Conservation (phyloP, 2,797 vertebrate species). For the Eulemur coronatus region DNA sequence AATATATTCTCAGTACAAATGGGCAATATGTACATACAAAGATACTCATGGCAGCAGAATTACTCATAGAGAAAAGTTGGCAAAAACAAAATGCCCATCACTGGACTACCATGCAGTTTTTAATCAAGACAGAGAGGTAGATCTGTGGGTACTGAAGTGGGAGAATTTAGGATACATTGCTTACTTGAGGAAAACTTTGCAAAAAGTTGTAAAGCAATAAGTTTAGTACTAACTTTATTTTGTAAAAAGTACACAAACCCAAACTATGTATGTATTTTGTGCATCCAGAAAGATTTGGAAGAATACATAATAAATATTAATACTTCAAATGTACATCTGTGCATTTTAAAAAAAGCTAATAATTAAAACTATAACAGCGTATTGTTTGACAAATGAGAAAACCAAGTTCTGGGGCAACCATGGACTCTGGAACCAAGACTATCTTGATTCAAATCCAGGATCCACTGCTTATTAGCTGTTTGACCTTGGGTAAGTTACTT, state of each 20-base stretch:
- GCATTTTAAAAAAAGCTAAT: neutral
- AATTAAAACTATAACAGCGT: neutral
- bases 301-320: neutral
- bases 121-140: neutral
- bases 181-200: neutral
- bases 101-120: neutral
- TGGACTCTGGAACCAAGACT: neutral
- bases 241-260: neutral
- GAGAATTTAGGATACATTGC: neutral
- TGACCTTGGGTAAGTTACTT: neutral
- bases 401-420: neutral
- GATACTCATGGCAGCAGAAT: neutral
- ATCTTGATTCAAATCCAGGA: neutral
- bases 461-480: neutral
- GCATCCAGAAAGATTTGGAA: conserved; percentile 15
- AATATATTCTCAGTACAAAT: neutral
- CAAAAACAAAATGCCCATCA: neutral
- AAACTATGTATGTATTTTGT: neutral
- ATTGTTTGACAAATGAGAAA: neutral
- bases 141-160: neutral
- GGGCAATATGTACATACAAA: neutral
- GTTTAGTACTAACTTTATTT: neutral
- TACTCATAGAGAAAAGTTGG: neutral
- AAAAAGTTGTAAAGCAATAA: neutral
- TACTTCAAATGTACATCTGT: neutral